Evolutionary conservation across 2,113 vertebrate genomes (phyloP), one percentile per base, ranked within the genome.

Genomic region (Bujurquina vittata): DNA sequence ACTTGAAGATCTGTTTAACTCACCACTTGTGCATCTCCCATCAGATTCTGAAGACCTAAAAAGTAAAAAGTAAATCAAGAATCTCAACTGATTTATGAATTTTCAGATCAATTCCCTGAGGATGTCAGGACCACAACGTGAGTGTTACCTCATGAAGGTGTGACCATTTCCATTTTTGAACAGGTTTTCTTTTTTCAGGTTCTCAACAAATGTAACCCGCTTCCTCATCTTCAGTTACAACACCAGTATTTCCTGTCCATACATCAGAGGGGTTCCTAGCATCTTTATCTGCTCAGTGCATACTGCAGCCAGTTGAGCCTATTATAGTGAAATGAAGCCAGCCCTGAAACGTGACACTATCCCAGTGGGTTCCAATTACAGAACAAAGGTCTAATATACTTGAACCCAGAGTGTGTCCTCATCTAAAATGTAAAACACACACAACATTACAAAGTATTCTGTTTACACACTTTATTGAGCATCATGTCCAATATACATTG

Each of bases 391-490:
- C 89, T 65, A 79, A 86, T 81, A 31, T 11, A 80, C 88, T 82
- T 88, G 73, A 89, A 88, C 87, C 82, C 79, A 3, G 65, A 3
- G 65, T 23, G 43, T 86, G 80, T 89, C 87, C 82, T 83, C 83
- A 83, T 89, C 55, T 81, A 84, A 87, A 89, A 92, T 88, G 75
- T 74, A 86, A 87, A 86, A 77, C 67, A 46, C 74, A 89, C 58
- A 88, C 65, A 56, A 61, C 79, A 82, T 49, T 55, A 86, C 49
- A 83, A 87, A 63, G 37, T 15, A 40, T 73, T 93, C 62, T 82
- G 89, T 93, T 94, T 93, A 93, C 91, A 94, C 92, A 93, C 92
- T 95, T 95, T 95, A 95, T 95, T 95, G 85, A 94, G 93, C 91
- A 93, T 94, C 89, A 93, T 89, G 91, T 93, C 91, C 88, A 93